phyloP scores from a whole-genome alignment of 2,113 vertebrate genomes.

The Montifringilla adamsi region DNA sequence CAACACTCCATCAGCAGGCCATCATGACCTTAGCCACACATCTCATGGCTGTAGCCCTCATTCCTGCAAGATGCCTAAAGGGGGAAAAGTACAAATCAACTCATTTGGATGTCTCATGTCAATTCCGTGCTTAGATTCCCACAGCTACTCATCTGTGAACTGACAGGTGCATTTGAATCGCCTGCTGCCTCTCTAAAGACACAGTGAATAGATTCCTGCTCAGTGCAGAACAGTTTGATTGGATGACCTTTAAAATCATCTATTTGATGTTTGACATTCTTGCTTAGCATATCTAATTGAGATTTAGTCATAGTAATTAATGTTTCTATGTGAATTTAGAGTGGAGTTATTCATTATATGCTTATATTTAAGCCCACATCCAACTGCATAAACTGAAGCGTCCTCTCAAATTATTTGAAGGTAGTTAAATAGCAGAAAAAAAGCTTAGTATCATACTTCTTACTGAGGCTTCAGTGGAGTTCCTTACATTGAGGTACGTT shows the following conservation, averaged over 20 bases:
- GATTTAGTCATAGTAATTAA: neutral
- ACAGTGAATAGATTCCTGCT: neutral
- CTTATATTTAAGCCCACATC: neutral
- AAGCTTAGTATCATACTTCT: neutral
- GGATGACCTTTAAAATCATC: neutral
- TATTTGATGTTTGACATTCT: neutral
- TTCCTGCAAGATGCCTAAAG: neutral
- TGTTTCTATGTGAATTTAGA: neutral
- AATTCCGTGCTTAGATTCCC: neutral
- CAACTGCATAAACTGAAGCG: neutral
- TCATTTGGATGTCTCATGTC: neutral
- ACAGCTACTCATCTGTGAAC: neutral
- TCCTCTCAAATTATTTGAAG: neutral
- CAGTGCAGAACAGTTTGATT: neutral
- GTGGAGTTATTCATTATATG: neutral
- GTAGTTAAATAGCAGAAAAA: neutral
- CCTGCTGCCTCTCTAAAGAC: neutral
- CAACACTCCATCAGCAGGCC: neutral
- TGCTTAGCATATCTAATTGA: neutral
- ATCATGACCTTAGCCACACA: neutral
- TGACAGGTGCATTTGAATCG: neutral
- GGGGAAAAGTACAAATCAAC: neutral
- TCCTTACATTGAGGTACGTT: neutral
- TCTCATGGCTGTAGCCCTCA: neutral
- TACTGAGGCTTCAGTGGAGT: neutral